Percentiles rank a stretch among this genome's conserved stretches.
These are phyloP conservation scores for Heliornis fulica DNA, from an alignment of 2,113 vertebrate species.

Conservation along the genomic window DNA sequence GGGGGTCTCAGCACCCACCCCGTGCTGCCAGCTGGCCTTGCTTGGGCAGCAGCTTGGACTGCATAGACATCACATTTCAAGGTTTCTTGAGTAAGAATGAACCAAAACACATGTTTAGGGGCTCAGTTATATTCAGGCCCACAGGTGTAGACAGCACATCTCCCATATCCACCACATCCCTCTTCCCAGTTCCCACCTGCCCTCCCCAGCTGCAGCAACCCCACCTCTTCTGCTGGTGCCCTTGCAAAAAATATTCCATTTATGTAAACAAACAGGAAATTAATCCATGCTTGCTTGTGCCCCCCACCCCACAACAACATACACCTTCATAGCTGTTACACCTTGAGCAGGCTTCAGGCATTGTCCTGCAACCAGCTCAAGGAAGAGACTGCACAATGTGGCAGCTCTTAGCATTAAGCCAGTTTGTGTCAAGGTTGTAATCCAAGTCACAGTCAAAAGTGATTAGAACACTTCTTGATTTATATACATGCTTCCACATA, in stretches of 20 bases:
- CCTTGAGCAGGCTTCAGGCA: neutral
- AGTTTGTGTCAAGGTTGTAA: neutral
- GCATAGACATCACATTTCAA: neutral
- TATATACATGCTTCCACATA: neutral
- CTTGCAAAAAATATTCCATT: neutral
- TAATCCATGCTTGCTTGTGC: neutral
- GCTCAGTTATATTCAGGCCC: neutral
- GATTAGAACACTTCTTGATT: neutral
- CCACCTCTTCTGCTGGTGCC: no score
- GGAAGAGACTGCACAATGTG: fast-evolving
- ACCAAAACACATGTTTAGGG: neutral
- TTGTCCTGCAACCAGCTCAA: neutral
- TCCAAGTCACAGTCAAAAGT: neutral
- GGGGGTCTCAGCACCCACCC: neutral
- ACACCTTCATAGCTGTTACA: fast-evolving
- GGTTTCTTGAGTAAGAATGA: neutral
- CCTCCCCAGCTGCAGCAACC: neutral
- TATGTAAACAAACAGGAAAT: neutral
- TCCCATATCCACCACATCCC: neutral
- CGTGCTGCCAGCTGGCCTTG: neutral
- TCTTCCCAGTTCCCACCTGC: neutral
- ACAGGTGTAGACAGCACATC: neutral
- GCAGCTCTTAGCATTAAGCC: neutral
- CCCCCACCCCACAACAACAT: neutral
- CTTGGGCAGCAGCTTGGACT: neutral